Evolutionary conservation across 2,113 vertebrate species (phyloP).

Genomic region (Notiomystis cincta): DNA sequence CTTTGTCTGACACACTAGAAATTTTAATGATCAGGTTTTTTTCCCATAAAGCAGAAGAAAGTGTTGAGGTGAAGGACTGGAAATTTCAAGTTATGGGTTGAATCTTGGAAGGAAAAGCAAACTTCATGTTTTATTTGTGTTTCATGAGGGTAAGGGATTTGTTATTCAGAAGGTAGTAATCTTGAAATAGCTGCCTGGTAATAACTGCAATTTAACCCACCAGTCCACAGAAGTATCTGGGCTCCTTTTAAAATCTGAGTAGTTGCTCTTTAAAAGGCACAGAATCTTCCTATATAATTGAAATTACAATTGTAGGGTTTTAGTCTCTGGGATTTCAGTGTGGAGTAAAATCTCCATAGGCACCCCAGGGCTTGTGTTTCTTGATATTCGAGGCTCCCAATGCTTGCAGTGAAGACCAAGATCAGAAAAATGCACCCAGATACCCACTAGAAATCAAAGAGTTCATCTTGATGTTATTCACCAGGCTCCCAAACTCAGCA

Average conservation of each 20-base stretch:
- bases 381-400: not conserved
- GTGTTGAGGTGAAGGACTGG: not conserved
- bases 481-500: not conserved
- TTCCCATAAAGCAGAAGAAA: not conserved
- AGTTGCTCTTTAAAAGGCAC: constrained; percentile 10
- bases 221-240: not conserved
- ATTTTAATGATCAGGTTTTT: rapidly evolving
- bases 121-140: not conserved
- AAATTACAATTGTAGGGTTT: constrained; percentile 36
- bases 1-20: not conserved
- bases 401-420: not conserved
- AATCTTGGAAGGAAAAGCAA: not conserved
- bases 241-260: constrained; percentile 24
- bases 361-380: not conserved
- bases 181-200: constrained; percentile 46
- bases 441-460: not conserved
- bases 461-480: not conserved
- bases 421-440: not conserved
- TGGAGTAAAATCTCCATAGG: not conserved
- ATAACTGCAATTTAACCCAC: constrained; percentile 61
- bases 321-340: not conserved
- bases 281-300: constrained; percentile 35
- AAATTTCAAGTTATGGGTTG: not conserved
- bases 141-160: not conserved
- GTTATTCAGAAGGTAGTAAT: constrained; percentile 20